Percentiles rank a stretch among this genome's conserved stretches.
These are phyloP conservation scores for Laspeyria flexula DNA, from an alignment of 2,888 invertebrate genomes.

Conservation along the genomic window DNA sequence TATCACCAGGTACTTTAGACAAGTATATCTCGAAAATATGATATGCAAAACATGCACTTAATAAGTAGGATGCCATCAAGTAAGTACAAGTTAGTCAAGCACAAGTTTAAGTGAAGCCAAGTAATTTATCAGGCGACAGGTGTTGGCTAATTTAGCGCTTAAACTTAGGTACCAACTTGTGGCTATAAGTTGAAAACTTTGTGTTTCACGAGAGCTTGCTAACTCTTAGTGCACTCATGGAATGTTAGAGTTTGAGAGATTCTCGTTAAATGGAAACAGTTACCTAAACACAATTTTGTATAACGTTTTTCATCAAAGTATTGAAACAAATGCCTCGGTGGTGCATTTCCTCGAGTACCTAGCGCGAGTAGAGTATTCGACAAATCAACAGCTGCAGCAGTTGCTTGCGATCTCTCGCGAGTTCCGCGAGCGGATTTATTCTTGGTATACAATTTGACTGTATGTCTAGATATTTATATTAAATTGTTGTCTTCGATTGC, in stretches of 20 bases:
- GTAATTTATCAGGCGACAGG: constrained; percentile 54
- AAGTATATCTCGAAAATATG: background rate
- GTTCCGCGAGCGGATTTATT: too few species aligned
- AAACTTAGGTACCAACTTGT: constrained; percentile 32
- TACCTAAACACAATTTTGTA: too few species aligned
- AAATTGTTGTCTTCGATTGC: too few species aligned
- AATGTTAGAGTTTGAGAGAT: constrained; percentile 14
- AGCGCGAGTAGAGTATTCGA: too few species aligned
- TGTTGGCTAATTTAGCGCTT: constrained; percentile 48
- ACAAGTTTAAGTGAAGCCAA: constrained; percentile 44
- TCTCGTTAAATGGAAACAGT: too few species aligned
- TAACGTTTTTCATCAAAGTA: too few species aligned
- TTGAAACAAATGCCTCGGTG: too few species aligned
- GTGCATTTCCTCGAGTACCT: too few species aligned
- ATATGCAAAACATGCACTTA: constrained; percentile 27
- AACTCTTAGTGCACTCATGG: constrained; percentile 15
- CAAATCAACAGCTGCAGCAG: too few species aligned
- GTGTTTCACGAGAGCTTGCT: constrained; percentile 8
- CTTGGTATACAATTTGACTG: too few species aligned
- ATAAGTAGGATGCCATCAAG: constrained; percentile 29
- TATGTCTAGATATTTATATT: too few species aligned
- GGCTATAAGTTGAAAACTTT: constrained; percentile 36
- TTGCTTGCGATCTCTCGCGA: too few species aligned
- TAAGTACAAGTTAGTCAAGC: constrained; percentile 16
- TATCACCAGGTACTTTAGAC: background rate